Percentiles rank a stretch among this genome's conserved stretches.
phyloP scores from a whole-genome alignment of 2,113 vertebrate genomes.

The Telmatochromis brachygnathus region DNA sequence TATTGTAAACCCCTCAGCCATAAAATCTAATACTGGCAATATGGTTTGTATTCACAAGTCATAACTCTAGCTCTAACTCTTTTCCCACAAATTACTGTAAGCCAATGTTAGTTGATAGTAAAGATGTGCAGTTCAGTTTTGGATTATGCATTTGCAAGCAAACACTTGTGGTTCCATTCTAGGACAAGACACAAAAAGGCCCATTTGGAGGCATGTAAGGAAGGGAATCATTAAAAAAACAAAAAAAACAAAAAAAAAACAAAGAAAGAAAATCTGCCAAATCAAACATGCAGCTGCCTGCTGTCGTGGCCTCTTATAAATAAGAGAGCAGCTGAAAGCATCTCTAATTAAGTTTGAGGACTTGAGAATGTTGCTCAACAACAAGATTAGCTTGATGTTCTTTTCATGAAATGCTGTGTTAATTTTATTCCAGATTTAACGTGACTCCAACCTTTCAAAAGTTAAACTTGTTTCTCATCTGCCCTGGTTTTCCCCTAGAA shows the following conservation, averaged over 20 bases:
- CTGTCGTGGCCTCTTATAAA: not conserved
- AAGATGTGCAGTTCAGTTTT: not conserved
- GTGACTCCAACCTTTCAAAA: not conserved
- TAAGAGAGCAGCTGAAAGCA: not conserved
- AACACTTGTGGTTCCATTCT: not conserved
- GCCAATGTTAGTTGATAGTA: not conserved
- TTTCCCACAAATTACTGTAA: not conserved
- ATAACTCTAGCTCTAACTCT: not conserved
- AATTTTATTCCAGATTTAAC: not conserved
- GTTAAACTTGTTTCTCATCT: not conserved
- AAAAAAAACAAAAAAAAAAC: rapidly evolving
- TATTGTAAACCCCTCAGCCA: not conserved
- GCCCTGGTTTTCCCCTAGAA: not conserved
- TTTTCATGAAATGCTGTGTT: not conserved
- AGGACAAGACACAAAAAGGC: not conserved
- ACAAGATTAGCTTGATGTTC: not conserved
- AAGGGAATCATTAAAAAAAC: not conserved
- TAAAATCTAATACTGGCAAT: not conserved
- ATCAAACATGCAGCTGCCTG: not conserved
- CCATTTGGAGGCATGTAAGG: not conserved
- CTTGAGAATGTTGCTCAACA: not conserved
- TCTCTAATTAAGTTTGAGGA: not conserved
- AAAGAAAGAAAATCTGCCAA: not conserved
- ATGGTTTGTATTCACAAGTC: slow-evolving; percentile 12
- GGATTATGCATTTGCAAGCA: not conserved